These are phyloP conservation scores for Picathartes gymnocephalus DNA, from an alignment of 2,113 vertebrate species.

Conservation along the genomic window DNA sequence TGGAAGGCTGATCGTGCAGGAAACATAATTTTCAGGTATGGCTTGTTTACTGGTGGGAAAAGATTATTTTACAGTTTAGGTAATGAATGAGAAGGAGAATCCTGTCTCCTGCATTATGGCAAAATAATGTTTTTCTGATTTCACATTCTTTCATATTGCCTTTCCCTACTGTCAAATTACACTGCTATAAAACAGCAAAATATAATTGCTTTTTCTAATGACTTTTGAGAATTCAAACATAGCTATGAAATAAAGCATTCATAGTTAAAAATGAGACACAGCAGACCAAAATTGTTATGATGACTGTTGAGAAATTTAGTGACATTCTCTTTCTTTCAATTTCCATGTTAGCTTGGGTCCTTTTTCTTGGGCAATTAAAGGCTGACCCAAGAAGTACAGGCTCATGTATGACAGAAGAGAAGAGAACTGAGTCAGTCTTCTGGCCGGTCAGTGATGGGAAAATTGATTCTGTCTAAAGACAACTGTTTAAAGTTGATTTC, in stretches of 20 bases:
- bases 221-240: neutral
- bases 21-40: constrained; percentile 94
- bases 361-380: neutral
- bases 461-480: neutral
- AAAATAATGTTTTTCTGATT: neutral
- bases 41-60: neutral
- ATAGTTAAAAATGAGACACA: neutral
- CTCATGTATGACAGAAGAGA: neutral
- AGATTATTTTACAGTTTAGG: neutral
- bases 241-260: neutral
- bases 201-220: neutral
- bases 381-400: neutral
- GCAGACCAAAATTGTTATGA: neutral
- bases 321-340: neutral
- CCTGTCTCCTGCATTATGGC: neutral
- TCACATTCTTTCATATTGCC: neutral
- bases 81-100: neutral
- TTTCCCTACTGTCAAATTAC: neutral
- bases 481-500: neutral
- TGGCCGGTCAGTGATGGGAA: neutral
- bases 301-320: neutral
- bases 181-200: neutral
- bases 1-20: constrained; percentile 96
- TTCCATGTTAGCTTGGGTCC: neutral
- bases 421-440: neutral